Percentiles rank a stretch among this genome's conserved stretches.
Evolutionary conservation across 92 coral and sea anemone genomes (phyloP).

Genomic region (Porites cylindrica): DNA sequence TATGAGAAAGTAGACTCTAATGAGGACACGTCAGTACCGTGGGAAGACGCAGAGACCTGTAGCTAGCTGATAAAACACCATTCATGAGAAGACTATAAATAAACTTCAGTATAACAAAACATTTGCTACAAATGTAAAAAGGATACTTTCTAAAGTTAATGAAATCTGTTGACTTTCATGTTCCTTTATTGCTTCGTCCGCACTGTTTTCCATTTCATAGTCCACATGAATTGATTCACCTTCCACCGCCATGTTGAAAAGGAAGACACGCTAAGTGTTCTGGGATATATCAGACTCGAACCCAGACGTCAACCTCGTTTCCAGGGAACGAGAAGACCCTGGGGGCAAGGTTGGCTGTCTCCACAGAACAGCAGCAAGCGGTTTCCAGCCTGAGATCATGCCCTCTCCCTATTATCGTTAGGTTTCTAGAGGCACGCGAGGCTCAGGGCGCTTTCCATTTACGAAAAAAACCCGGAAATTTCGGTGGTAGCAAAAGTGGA

Average conservation of each 20-base stretch:
- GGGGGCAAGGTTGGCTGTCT: too few species aligned
- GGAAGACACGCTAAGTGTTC: neutral
- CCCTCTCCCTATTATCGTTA: too few species aligned
- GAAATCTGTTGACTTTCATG: slow-evolving; percentile 46
- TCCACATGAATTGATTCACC: slow-evolving; percentile 59
- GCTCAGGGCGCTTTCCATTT: too few species aligned
- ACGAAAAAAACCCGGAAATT: too few species aligned
- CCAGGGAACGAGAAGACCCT: too few species aligned
- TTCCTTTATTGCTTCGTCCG: slow-evolving; percentile 54
- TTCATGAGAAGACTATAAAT: neutral
- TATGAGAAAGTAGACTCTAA: too few species aligned
- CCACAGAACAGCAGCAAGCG: too few species aligned
- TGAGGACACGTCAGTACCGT: too few species aligned
- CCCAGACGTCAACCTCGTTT: too few species aligned
- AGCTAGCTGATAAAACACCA: neutral
- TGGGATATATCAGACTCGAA: slow-evolving; percentile 1
- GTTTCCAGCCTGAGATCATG: too few species aligned
- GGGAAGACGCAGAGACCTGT: neutral
- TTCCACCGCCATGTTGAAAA: slow-evolving; percentile 82
- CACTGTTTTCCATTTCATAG: slow-evolving; percentile 32
- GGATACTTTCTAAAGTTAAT: slow-evolving; percentile 90
- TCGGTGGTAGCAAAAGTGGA: too few species aligned
- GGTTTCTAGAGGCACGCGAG: too few species aligned
- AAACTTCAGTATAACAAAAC: neutral
- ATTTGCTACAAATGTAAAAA: neutral